Base-by-base conservation (phyloP, 2,888 invertebrate genomes). In the Saturnia pavonia region DNA sequence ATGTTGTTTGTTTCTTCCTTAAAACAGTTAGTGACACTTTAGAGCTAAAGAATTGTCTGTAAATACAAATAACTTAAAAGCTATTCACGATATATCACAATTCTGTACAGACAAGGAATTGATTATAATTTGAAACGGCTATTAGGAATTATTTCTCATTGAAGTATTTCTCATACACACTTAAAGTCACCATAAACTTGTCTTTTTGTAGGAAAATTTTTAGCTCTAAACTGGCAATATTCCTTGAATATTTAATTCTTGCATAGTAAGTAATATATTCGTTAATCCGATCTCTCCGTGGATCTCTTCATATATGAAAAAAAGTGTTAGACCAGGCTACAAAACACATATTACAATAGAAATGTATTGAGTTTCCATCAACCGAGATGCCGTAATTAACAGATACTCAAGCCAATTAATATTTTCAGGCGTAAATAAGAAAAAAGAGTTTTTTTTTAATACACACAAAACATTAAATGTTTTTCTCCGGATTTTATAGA, bases 321-420 rank as follows among this genome's bases (percentile, higher is more conserved):
- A 86, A 86, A 86, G 81, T 84, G 85, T 91, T 89, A 90, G 82
- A 77, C 91, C 93, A 92, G 92, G 92, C 93, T 92, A 90, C 85
- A 87, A 83, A 82, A 91, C 93, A 93, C 92, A 92, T 87, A 91
- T 93, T 92, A 93, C 93, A 94, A 93, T 94, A 94, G 92, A 85
- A 88, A 90, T 85, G 86, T 91, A 92, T 93, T 93, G 85, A 88
- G 91, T 94, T 94, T 86, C 90, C 89, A 91, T 86, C 87, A 89
- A 92, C 89, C 89, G 91, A 93, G 88, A 90, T 91, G 88, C 93
- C 92, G 92, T 91, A 84, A 90, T 90, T 91, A 87, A 89, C 93
- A 91, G 90, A 92, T 90, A 92, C 91, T 88, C 89, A 91, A 92
- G 90, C 91, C 92, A 90, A 92, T 88, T 79, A 81, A 85, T 87